phyloP scores from a whole-genome alignment of 1,140 invertebrate genomes.

The Drosophila pruinosa region DNA sequence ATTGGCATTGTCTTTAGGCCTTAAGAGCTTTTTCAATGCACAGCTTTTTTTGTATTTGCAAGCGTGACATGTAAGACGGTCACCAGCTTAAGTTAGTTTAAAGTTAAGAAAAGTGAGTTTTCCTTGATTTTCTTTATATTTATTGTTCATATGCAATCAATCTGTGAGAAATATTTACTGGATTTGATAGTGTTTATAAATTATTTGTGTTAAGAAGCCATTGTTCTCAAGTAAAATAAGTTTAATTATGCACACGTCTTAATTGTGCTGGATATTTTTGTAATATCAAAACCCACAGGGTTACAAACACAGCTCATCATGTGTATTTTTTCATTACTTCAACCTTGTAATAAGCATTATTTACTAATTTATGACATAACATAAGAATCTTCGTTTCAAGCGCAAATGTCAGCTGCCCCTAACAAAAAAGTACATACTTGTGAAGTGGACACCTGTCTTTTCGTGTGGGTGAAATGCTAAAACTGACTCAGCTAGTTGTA shows the following conservation, averaged over 20 bases:
- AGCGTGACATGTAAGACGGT: slow-evolving; percentile 4
- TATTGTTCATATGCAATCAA: not conserved
- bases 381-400: not conserved
- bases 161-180: not conserved
- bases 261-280: too few species aligned
- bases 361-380: not conserved
- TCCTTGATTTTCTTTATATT: not conserved
- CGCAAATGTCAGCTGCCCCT: not conserved
- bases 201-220: not conserved
- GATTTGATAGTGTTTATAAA: not conserved
- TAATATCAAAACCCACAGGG: too few species aligned
- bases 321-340: slow-evolving; percentile 4
- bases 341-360: slow-evolving; percentile 3
- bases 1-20: slow-evolving; percentile 8
- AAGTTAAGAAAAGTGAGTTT: slow-evolving; percentile 25
- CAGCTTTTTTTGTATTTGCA: slow-evolving; percentile 8
- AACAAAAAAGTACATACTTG: slow-evolving; percentile 14
- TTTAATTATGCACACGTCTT: too few species aligned
- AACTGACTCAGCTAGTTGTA: slow-evolving; percentile 6
- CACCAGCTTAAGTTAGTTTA: slow-evolving; percentile 26
- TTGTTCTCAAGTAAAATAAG: not conserved
- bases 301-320: not conserved
- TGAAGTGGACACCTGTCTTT: slow-evolving; percentile 6
- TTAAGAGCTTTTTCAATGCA: slow-evolving; percentile 33
- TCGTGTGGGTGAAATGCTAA: slow-evolving; percentile 10